Conservation (phyloP, 1,140 invertebrate species). For the Drosophila subpulchrella region DNA sequence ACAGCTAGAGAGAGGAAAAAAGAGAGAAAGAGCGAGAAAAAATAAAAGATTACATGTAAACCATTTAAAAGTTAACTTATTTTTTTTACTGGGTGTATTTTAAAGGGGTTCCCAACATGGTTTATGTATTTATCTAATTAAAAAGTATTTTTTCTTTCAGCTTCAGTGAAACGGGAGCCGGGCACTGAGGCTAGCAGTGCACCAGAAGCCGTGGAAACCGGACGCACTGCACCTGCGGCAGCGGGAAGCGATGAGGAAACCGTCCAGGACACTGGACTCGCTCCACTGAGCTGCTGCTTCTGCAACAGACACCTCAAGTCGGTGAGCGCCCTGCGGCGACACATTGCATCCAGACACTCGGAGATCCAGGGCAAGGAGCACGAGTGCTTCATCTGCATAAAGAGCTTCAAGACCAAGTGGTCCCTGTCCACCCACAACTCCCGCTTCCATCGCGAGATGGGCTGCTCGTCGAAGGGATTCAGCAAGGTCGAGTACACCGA, state of each 20-base stretch:
- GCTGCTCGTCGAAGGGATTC: constrained; percentile 59
- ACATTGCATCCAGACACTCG: constrained; percentile 77
- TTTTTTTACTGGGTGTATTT: not conserved
- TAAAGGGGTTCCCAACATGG: not conserved
- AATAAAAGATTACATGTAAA: constrained; percentile 50
- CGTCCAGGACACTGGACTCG: not conserved
- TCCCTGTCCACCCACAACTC: constrained; percentile 83
- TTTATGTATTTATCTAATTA: not conserved
- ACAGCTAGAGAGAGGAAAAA: constrained; percentile 1
- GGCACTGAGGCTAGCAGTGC: not conserved
- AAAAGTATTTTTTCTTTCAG: not conserved
- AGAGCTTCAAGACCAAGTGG: constrained; percentile 84
- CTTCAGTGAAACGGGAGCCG: not conserved
- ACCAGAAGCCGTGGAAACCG: not conserved
- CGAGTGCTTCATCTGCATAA: constrained; percentile 76
- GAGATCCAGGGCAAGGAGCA: constrained; percentile 72
- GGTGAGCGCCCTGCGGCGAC: constrained; percentile 68
- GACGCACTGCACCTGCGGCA: not conserved
- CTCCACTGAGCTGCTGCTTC: constrained; percentile 60
- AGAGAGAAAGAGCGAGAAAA: constrained; percentile 1
- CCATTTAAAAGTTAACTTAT: constrained; percentile 8
- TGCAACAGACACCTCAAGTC: constrained; percentile 77
- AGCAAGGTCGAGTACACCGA: constrained; percentile 61
- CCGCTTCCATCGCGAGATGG: constrained; percentile 75
- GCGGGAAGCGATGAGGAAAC: constrained; percentile 41